Base-by-base conservation (phyloP, 2,797 vertebrate species). In the Acanthiza pusilla region DNA sequence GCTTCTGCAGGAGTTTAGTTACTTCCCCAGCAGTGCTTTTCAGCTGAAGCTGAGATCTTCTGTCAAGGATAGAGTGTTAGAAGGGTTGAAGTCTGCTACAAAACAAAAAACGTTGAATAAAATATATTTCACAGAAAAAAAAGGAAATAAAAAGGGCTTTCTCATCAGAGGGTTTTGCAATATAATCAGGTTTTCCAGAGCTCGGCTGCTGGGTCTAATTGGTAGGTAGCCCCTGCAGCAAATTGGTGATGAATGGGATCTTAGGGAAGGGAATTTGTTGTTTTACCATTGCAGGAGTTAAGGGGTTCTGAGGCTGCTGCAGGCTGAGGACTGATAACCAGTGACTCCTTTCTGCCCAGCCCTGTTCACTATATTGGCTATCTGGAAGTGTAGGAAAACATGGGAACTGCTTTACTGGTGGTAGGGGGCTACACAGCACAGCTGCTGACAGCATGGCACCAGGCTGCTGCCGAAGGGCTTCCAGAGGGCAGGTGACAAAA, bases 261-360 rank as follows among this genome's bases (percentile, higher is more conserved):
- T 42, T 61, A 25, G 30, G 27, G 25, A n/a, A 47, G 16, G 27
- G 65, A 30, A 7, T 79, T 76, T 57, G 30, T 58, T 55, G 7
- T 76, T 57, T 42, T 51, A 32, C 36, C 3, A 0, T 22, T 70
- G 66, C 60, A 14, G 42, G 50, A 82, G 54, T 17, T 20, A 27
- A 45, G 2, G 8, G 38, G 3, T 38, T 83, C 29, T 7, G 16
- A 68, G 26, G 47, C n/a, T 68, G 0, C 61, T 1, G 1, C 42
- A 60, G 51, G 29, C 43, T 15, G 18, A 84, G 34, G 20, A 30
- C 21, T 63, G 17, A 18, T 38, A 54, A 36, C 10, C 34, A 15
- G 32, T 14, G 29, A 54, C 20, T 61, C 40, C 21, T 50, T 68
- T 47, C 40, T 76, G 40, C 30, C 36, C 83, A 61, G 16, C 25